These are phyloP conservation scores for Hoplias malabaricus DNA, from an alignment of 2,113 vertebrate genomes.

Conservation along the genomic window DNA sequence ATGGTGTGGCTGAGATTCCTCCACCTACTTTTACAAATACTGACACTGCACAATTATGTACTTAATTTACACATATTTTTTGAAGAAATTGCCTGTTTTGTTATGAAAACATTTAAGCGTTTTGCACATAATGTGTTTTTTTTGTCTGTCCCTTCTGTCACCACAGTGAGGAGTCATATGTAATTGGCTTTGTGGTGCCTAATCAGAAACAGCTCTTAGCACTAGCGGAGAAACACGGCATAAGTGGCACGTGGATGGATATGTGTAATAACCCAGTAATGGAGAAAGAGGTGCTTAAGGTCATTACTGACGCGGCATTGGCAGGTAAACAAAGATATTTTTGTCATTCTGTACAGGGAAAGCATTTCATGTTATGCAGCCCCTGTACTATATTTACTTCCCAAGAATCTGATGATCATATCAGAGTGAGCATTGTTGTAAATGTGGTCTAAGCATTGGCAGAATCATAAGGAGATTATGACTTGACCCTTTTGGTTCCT, in stretches of 20 bases:
- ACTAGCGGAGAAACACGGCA: conserved; percentile 79
- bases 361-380: too few species aligned
- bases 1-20: too few species aligned
- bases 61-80: background rate
- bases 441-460: too few species aligned
- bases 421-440: too few species aligned
- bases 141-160: conserved; percentile 30
- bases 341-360: too few species aligned
- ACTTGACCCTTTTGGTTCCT: too few species aligned
- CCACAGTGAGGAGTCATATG: conserved; percentile 89
- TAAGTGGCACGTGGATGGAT: conserved; percentile 83
- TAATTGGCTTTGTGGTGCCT: conserved; percentile 95
- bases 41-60: background rate
- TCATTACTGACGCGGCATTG: conserved; percentile 81
- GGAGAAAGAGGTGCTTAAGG: conserved; percentile 87
- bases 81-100: background rate
- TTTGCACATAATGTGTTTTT: background rate
- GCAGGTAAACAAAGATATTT: conserved; percentile 83
- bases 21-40: too few species aligned
- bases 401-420: too few species aligned
- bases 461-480: too few species aligned
- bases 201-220: conserved; percentile 89
- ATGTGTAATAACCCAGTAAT: conserved; percentile 84
- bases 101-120: too few species aligned
- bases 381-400: too few species aligned